Evolutionary conservation across 2,113 vertebrate genomes (phyloP).

Genomic region (Protobothrops flavoviridis): DNA sequence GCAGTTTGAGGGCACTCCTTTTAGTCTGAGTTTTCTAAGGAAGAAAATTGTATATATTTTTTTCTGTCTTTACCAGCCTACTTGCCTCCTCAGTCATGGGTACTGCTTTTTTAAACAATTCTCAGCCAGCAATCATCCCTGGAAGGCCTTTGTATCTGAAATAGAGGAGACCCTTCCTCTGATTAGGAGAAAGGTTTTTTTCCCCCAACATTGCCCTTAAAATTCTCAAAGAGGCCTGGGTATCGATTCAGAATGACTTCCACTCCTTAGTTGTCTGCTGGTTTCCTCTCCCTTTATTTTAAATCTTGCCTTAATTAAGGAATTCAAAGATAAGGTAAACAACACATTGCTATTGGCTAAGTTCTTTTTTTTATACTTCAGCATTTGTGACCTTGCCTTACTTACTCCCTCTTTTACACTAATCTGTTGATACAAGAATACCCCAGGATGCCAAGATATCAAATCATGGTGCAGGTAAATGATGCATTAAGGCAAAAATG

Average conservation of each 20-base stretch:
- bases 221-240: background rate
- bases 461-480: constrained; percentile 1
- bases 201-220: background rate
- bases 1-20: background rate
- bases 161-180: background rate
- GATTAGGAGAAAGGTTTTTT: background rate
- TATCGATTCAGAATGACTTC: background rate
- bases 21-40: background rate
- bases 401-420: constrained; percentile 8
- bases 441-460: background rate
- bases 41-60: background rate
- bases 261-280: background rate
- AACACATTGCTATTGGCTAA: background rate
- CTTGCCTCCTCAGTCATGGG: background rate
- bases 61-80: background rate
- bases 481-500: background rate
- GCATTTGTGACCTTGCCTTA: background rate
- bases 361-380: constrained; percentile 19
- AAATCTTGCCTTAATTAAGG: constrained; percentile 8
- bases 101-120: background rate
- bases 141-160: background rate
- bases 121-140: background rate
- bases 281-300: constrained; percentile 1
- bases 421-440: constrained; percentile 18
- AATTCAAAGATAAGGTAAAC: background rate